Evolutionary conservation across 2,113 vertebrate genomes (phyloP).

Genomic region (Morphnarchus princeps): DNA sequence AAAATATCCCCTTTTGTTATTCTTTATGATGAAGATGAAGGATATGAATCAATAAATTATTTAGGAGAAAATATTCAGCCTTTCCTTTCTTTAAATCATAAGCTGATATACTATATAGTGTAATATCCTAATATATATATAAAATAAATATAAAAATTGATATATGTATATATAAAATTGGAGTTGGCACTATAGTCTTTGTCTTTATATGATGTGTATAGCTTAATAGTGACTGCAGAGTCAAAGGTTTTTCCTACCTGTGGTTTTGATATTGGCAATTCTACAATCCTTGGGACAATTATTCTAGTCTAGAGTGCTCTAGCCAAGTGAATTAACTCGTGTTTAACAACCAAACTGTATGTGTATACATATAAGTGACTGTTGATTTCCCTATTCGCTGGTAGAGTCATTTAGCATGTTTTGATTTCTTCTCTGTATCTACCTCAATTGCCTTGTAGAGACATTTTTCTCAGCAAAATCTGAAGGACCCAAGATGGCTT

Average conservation of each 20-base stretch:
- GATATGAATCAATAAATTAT: background rate
- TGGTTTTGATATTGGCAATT: background rate
- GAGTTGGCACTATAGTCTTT: background rate
- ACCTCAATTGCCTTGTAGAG: background rate
- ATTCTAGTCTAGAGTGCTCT: background rate
- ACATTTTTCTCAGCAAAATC: background rate
- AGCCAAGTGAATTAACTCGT: background rate
- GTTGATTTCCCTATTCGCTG: background rate
- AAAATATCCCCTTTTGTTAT: background rate
- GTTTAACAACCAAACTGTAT: background rate
- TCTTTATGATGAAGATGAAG: background rate
- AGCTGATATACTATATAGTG: background rate
- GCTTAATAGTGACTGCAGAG: background rate
- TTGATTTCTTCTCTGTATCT: background rate
- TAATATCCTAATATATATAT: background rate
- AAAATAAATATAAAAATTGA: background rate
- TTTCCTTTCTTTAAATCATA: slow-evolving; percentile 25
- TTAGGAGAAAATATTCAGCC: slow-evolving; percentile 15
- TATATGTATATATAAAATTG: background rate
- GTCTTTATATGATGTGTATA: background rate
- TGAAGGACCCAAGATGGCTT: background rate
- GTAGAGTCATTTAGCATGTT: background rate
- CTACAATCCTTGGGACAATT: background rate
- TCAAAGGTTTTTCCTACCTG: background rate
- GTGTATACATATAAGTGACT: background rate